A percentile compares a stretch with the other conserved stretches of the same genome.
Conservation (phyloP, 2,797 vertebrate species). For the Mallotus villosus region DNA sequence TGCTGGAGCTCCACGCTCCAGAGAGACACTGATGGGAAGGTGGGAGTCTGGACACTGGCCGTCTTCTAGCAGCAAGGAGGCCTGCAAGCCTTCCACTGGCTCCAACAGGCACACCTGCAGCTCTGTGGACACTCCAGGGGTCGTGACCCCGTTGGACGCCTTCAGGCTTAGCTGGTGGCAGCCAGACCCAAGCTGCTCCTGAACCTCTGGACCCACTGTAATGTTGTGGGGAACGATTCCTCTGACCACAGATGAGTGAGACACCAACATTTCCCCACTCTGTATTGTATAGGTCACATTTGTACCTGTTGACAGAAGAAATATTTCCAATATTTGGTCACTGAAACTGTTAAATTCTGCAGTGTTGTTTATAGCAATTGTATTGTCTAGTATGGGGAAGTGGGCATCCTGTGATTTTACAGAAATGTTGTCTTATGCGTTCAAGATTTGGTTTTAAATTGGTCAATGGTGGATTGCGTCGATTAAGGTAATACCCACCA, state of each 20-base stretch:
- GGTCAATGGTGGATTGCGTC: slow-evolving; percentile 70
- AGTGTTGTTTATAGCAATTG: too few relatives aligned
- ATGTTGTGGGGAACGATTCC: slow-evolving; percentile 73
- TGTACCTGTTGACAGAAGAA: slow-evolving; percentile 63
- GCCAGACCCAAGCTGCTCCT: slow-evolving; percentile 74
- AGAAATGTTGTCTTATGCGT: not conserved
- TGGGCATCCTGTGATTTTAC: too few relatives aligned
- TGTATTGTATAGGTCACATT: slow-evolving; percentile 75
- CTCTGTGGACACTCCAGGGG: slow-evolving; percentile 36
- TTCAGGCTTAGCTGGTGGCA: slow-evolving; percentile 74
- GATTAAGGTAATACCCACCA: slow-evolving; percentile 69
- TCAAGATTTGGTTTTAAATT: not conserved
- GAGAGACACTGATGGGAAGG: slow-evolving; percentile 74
- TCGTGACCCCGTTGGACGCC: slow-evolving; percentile 66
- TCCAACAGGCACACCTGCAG: slow-evolving; percentile 79
- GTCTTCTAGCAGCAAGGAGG: slow-evolving; percentile 55
- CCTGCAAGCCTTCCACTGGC: slow-evolving; percentile 73
- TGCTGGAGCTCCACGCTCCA: slow-evolving; percentile 71
- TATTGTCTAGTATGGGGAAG: too few relatives aligned
- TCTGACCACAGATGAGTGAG: slow-evolving; percentile 47
- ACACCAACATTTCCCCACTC: slow-evolving; percentile 62
- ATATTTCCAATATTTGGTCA: too few relatives aligned
- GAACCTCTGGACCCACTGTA: slow-evolving; percentile 67
- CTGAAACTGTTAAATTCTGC: too few relatives aligned
- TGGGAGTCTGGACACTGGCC: slow-evolving; percentile 70